Evolutionary conservation across 2,888 invertebrate genomes (phyloP).

Genomic region (Drosophila prolongata): DNA sequence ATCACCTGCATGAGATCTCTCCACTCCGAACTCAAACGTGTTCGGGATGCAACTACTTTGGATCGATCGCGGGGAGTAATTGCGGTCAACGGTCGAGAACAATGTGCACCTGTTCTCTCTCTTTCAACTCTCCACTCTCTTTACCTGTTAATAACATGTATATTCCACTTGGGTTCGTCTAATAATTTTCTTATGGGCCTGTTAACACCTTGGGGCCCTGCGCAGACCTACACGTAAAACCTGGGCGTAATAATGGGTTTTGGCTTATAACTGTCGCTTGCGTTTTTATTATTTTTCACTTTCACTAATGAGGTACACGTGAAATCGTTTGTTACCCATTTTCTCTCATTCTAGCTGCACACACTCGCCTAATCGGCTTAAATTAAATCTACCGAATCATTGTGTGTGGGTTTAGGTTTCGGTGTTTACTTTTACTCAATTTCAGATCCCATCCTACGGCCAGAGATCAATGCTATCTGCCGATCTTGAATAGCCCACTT

Average conservation of each 20-base stretch:
- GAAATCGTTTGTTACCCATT: constrained; percentile 44
- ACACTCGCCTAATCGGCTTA: constrained; percentile 38
- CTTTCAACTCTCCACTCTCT: constrained; percentile 27
- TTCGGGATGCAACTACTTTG: constrained; percentile 45
- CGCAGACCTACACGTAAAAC: constrained; percentile 23
- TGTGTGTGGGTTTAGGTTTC: constrained; percentile 32
- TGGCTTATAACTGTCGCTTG: constrained; percentile 42
- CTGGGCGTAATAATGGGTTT: constrained; percentile 30
- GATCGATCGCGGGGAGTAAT: neutral
- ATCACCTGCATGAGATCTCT: constrained; percentile 49
- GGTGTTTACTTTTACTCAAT: constrained; percentile 33
- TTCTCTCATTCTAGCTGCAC: constrained; percentile 21
- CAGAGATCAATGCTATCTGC: constrained; percentile 30
- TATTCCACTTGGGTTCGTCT: constrained; percentile 31
- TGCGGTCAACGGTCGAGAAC: constrained; percentile 68
- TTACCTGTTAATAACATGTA: constrained; percentile 40
- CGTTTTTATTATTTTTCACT: constrained; percentile 52
- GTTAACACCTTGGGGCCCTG: constrained; percentile 15
- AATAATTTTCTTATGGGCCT: constrained; percentile 38
- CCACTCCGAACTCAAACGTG: constrained; percentile 62
- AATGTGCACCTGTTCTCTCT: constrained; percentile 63
- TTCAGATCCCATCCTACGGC: constrained; percentile 20
- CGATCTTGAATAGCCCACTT: constrained; percentile 45
- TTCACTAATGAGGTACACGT: constrained; percentile 52
- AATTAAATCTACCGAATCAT: constrained; percentile 22